Evolutionary conservation across 2,888 invertebrate species (phyloP).

Genomic region (Ceriagrion tenellum): DNA sequence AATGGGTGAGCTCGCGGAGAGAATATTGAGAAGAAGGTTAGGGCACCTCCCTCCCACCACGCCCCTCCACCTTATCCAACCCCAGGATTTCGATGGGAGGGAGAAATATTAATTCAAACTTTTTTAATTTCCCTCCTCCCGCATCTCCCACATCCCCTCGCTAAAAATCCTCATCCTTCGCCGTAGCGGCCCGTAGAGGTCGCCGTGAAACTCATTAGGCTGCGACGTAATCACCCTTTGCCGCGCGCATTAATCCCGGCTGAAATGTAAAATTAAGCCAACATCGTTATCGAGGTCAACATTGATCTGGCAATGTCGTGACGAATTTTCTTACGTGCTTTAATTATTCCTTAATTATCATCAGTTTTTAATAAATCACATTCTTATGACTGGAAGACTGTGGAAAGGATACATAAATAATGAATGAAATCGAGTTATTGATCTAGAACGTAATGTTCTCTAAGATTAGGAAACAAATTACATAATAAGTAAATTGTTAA

Average conservation of each 20-base stretch:
- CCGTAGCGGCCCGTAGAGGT: background rate
- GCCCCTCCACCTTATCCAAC: background rate
- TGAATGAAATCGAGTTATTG: too few species aligned
- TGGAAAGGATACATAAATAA: too few species aligned
- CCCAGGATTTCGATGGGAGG: background rate
- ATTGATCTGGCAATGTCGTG: background rate
- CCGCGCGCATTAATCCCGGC: background rate
- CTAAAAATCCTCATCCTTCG: background rate
- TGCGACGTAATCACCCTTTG: background rate
- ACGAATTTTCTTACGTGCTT: background rate
- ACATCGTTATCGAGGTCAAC: background rate
- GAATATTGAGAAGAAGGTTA: background rate
- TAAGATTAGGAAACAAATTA: too few species aligned
- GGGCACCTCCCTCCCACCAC: background rate
- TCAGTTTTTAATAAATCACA: background rate
- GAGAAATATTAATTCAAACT: constrained; percentile 24
- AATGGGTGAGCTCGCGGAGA: background rate
- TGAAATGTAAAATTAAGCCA: background rate
- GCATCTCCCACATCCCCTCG: background rate
- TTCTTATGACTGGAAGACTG: too few species aligned
- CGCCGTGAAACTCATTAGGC: background rate
- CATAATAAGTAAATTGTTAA: too few species aligned
- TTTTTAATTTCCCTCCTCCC: constrained; percentile 2
- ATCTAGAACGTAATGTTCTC: too few species aligned
- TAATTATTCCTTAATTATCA: background rate